Base-by-base conservation (phyloP, 2,888 invertebrate species). In the Deilephila porcellus region DNA sequence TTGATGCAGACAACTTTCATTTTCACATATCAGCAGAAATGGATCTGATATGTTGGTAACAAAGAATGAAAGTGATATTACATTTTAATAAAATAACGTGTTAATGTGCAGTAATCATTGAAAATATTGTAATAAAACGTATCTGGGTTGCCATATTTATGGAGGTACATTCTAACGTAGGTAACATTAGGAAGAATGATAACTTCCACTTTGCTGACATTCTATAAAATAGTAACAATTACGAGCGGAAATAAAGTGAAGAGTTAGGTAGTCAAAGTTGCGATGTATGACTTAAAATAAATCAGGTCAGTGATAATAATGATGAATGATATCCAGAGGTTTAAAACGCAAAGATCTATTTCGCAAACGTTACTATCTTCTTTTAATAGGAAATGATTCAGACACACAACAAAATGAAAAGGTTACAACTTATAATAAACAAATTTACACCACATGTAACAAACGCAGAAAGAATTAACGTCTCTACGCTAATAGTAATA, bases 401-500 rank as follows among this genome's bases (percentile, higher is more conserved):
- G 29, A n/a, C 19, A 5, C 4, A 1, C 25, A 71, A 59, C 45
- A 45, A 34, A 67, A n/a, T 8, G 53, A 59, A 59, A 5, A 71
- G 59, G 17, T 14, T 45, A 25, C 52, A 25, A 52, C 17, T 14
- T 45, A 25, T 25, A 25, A 52, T 25, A 67, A 52, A 67, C 25
- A 52, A 67, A 67, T 67, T 67, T 25, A 52, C 52, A 52, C 45
- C 67, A 67, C 20, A 67, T 67, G 52, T 67, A 52, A 52, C 29
- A 25, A 67, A 25, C 17, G 52, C 67, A 17, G 17, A 52, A 67
- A 8, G 52, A 72, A 60, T 72, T 72, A 52, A 60, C 53, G 52
- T n/a, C 67, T 67, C 52, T 67, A 67, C 25, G 67, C 17, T 67
- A 17, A 73, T 45, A 72, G n/a, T 60, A 74, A 74, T 79, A 74